These are phyloP conservation scores for Pachyseris speciosa DNA, from an alignment of 64 coral and sea anemone species.

Conservation along the genomic window DNA sequence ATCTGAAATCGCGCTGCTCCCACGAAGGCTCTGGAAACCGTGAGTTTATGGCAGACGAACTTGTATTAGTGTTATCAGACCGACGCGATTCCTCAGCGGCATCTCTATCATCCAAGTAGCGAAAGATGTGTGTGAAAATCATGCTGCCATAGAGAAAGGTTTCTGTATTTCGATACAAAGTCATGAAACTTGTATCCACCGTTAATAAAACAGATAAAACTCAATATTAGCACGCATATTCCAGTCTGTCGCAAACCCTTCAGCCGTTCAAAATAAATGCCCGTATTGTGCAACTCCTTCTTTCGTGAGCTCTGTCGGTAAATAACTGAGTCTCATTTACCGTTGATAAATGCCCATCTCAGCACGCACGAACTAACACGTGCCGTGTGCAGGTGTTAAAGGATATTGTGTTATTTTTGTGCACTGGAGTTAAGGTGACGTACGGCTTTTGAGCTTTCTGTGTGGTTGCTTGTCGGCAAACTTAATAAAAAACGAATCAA, in stretches of 20 bases:
- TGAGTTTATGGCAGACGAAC: not conserved
- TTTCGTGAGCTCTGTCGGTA: not conserved
- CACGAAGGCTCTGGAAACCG: not conserved
- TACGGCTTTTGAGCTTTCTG: not conserved
- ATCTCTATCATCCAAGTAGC: slow-evolving; percentile 41
- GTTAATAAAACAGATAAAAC: not conserved
- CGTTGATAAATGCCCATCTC: slow-evolving; percentile 3
- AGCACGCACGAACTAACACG: not conserved
- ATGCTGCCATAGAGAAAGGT: not conserved
- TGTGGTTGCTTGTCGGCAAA: not conserved
- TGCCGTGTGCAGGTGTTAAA: not conserved
- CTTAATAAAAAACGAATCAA: not conserved
- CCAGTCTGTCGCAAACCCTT: not conserved
- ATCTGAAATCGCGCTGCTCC: not conserved
- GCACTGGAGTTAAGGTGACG: too few relatives aligned
- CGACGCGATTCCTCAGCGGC: not conserved
- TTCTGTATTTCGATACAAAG: not conserved
- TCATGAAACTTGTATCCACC: not conserved
- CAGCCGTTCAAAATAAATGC: not conserved
- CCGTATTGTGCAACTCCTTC: too few relatives aligned
- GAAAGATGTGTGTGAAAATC: slow-evolving; percentile 50
- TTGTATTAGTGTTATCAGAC: not conserved
- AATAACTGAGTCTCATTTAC: not conserved
- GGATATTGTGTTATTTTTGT: too few relatives aligned
- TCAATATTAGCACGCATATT: not conserved